Evolutionary conservation across 2,888 invertebrate genomes (phyloP).

Genomic region (Penaeus monodon): DNA sequence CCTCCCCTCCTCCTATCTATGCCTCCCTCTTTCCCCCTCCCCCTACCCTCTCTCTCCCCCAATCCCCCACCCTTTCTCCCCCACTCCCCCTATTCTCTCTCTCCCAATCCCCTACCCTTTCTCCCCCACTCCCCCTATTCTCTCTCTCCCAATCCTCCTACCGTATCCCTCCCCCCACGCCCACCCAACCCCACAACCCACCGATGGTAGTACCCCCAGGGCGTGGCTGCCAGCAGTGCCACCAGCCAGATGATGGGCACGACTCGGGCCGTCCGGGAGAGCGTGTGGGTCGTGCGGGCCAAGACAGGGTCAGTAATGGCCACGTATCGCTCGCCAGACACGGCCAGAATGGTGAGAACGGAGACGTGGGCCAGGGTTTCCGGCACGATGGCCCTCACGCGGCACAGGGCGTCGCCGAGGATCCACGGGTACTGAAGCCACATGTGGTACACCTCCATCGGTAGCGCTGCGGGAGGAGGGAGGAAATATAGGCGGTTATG

Average conservation of each 20-base stretch:
- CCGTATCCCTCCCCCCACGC: too few relatives aligned
- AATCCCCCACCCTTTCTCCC: too few relatives aligned
- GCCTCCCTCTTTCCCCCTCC: too few relatives aligned
- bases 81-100: too few relatives aligned
- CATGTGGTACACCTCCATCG: conserved; percentile 49
- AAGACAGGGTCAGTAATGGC: conserved; percentile 60
- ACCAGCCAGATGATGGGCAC: conserved; percentile 56
- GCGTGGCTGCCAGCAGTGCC: conserved; percentile 46
- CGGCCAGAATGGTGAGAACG: conserved; percentile 56
- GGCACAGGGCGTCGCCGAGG: conserved; percentile 49
- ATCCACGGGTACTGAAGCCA: conserved; percentile 60
- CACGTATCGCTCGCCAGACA: conserved; percentile 56
- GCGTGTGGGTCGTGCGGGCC: conserved; percentile 55
- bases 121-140: too few relatives aligned
- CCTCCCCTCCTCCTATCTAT: too few relatives aligned
- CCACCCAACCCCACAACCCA: neutral
- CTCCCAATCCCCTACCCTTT: too few relatives aligned
- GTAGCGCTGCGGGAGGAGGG: conserved; percentile 30
- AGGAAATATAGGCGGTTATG: neutral
- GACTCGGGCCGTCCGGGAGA: conserved; percentile 48
- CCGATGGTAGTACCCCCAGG: conserved; percentile 54
- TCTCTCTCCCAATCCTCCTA: too few relatives aligned
- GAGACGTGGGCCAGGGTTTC: conserved; percentile 52
- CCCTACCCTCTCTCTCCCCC: too few relatives aligned
- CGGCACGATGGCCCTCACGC: conserved; percentile 49